Base-by-base conservation (phyloP, 2,113 vertebrate species). In the Malurus alboscapulatus region DNA sequence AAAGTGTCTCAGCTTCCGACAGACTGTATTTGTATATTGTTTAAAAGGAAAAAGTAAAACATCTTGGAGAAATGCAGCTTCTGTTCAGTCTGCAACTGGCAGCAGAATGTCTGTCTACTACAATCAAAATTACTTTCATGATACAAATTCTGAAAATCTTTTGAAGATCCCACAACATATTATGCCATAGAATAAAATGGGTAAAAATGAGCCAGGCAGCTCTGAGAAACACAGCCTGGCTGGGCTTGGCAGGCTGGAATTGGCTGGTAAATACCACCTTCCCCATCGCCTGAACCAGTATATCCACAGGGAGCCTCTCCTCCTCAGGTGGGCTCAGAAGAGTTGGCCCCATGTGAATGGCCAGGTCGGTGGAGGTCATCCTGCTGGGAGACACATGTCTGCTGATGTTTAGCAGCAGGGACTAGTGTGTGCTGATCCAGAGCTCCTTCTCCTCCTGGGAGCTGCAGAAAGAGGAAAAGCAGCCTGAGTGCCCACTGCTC, bases 311-410 rank as follows among this genome's bases (percentile, higher is more conserved):
- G 6, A 97, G 77, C 3, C 6, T 54, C 58, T 87, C 91, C 36
- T 88, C 91, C 36, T 75, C 50, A 6, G 69, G 51, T n/a, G 90
- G 92, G 81, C 97, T 96, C 86, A 99, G 97, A 87, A 99, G 95
- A 20, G 97, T 98, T 74, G 98, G 98, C 5, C 96, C 97, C 8
- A 38, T 7, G 38, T 5, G 58, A 50, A 36, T 7, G 25, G 12
- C 22, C 67, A 45, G 6, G 8, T 1, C 51, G 17, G 22, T 38
- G 27, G 22, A 18, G 10, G 3, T 32, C 36, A 58, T 58, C 8
- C 24, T 73, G 24, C 10, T 45, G 18, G 18, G 61, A 17, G 27
- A 19, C 17, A 7, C 0, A 0, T 24, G 58, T 27, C 51, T 66
- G 32, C 22, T 73, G 59, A 24, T n/a, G 32, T 51, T 73, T 24